phyloP scores from a whole-genome alignment of 1,140 invertebrate genomes.

The Fopius arisanus region DNA sequence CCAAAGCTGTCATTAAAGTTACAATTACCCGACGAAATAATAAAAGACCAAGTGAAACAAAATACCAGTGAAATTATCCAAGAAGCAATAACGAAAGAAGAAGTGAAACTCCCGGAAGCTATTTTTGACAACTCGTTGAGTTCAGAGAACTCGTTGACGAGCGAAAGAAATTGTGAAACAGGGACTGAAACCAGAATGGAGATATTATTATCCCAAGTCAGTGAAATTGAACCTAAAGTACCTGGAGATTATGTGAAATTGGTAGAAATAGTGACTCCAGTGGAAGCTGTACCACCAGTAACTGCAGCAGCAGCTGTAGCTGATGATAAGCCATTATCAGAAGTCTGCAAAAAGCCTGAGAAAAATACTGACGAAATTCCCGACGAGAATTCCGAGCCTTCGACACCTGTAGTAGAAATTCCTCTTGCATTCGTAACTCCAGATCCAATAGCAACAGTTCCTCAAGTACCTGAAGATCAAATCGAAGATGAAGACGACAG shows the following conservation, averaged over 20 bases:
- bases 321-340: background rate
- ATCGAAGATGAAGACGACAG: conserved; percentile 41
- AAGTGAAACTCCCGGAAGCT: conserved; percentile 26
- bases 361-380: background rate
- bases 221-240: background rate
- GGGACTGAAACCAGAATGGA: background rate
- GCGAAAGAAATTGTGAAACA: background rate
- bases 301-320: background rate
- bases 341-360: background rate
- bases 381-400: background rate
- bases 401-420: background rate
- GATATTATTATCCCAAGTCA: background rate
- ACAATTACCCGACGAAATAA: conserved; percentile 14
- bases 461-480: background rate
- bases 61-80: background rate
- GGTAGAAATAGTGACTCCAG: background rate
- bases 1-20: background rate
- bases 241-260: background rate
- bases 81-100: conserved; percentile 14
- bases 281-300: background rate
- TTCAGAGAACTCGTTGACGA: conserved; percentile 11
- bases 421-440: background rate
- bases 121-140: conserved; percentile 33
- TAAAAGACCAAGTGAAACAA: conserved; percentile 22
- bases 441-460: background rate